A percentile compares a stretch with the other conserved stretches of the same genome.
phyloP scores from a whole-genome alignment of 2,888 invertebrate species.

The Geotrupes spiniger region DNA sequence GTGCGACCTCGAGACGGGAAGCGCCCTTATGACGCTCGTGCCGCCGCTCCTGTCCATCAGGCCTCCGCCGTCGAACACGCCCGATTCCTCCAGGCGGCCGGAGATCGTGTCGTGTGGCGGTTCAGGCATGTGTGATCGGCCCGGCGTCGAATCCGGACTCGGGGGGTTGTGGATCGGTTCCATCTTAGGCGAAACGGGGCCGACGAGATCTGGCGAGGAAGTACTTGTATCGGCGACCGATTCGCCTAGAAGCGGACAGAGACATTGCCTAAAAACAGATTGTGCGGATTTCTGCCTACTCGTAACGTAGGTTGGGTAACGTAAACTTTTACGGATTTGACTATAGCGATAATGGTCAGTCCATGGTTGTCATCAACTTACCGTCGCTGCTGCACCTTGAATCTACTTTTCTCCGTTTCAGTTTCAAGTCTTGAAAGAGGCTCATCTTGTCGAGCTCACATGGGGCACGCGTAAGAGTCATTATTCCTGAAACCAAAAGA shows the following conservation, averaged over 20 bases:
- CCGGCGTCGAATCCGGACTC: conserved; percentile 59
- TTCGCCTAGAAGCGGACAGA: conserved; percentile 69
- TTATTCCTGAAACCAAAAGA: conserved; percentile 73
- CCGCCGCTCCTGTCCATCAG: conserved; percentile 35
- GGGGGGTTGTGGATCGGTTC: conserved; percentile 59
- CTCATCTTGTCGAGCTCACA: conserved; percentile 98
- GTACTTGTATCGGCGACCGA: conserved; percentile 91
- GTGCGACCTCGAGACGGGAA: conserved; percentile 44
- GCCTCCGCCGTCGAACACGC: conserved; percentile 54
- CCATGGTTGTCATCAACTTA: conserved; percentile 49
- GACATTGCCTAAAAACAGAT: conserved; percentile 47
- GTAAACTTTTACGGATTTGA: too few relatives aligned
- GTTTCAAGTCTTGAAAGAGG: conserved; percentile 97
- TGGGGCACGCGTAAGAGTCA: conserved; percentile 96
- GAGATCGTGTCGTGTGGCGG: conserved; percentile 43
- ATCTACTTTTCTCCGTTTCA: conserved; percentile 96
- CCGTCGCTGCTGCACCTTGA: conserved; percentile 96
- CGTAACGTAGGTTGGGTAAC: conserved; percentile 30
- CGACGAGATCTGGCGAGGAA: conserved; percentile 83
- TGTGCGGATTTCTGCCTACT: conserved; percentile 45
- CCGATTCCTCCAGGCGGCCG: conserved; percentile 53
- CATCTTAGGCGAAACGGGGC: conserved; percentile 81
- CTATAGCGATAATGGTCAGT: too few relatives aligned
- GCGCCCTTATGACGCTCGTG: conserved; percentile 44
- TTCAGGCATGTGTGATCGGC: conserved; percentile 55